Evolutionary conservation across 2,888 invertebrate genomes (phyloP), one percentile per base, ranked within the genome.

Genomic region (Hemicrepidius hirtus): DNA sequence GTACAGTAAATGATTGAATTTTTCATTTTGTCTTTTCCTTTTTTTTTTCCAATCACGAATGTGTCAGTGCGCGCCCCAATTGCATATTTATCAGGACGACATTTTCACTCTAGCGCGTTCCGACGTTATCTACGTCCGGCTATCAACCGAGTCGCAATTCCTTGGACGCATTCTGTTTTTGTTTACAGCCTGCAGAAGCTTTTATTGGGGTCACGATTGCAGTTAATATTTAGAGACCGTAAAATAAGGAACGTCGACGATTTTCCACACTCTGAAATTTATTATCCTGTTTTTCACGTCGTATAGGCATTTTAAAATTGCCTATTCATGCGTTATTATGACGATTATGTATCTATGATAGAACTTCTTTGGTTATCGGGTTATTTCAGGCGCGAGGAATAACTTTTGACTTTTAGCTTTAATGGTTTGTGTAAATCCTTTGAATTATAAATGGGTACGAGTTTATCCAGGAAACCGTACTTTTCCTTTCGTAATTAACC

Each of bases 81-180:
- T 53, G 28, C 53, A 53, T 53, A 53, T 53, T 53, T n/a, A n/a
- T 53, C 28, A 53, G 28, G 13, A 16, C 53, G 53, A 53, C 53
- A 28, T 53, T 53, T 53, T 53, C 53, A 28, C 53, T 28, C 16
- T 5, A 53, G 24, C 53, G 28, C 53, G 12, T 28, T 24, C 1
- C 24, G 53, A 53, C 53, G 53, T 53, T 53, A 53, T 53, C 53
- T 28, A 53, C 53, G n/a, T 53, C 53, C 53, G 53, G 53, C 53
- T 53, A 53, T 53, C 53, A 53, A 53, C 53, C 18, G 18, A 44
- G 0, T 24, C 53, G 53, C 16, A 24, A 49, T 49, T 20, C 20
- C 21, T 21, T 16, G 12, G 21, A 24, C 53, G 6, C 28, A 2
- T 28, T 24, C 53, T 53, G 53, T 53, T 53, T 53, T 28, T 18